phyloP scores from a whole-genome alignment of 1,140 invertebrate species.

The Brachionus plicatilis region DNA sequence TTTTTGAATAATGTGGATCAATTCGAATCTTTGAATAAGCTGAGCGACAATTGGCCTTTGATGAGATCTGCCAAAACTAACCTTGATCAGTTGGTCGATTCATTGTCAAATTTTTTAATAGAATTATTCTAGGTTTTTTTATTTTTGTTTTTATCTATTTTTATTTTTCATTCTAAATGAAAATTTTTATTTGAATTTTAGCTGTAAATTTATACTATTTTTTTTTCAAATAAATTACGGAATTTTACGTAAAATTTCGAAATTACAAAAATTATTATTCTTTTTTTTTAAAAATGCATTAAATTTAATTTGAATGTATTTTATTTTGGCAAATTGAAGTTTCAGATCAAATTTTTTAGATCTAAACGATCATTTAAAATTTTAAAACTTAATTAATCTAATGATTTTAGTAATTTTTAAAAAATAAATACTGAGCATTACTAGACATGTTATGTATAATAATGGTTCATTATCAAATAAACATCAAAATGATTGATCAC shows the following conservation, averaged over 20 bases:
- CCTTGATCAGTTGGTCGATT: neutral
- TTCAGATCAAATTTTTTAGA: no score
- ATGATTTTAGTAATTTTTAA: no score
- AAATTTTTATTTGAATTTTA: neutral
- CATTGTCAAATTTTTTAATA: neutral
- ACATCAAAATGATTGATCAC: no score
- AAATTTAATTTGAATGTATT: no score
- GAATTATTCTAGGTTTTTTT: neutral
- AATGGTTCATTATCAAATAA: no score
- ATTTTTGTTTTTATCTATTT: neutral
- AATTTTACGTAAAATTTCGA: neutral
- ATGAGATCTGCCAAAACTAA: neutral
- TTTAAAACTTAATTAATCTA: no score
- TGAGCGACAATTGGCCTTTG: neutral
- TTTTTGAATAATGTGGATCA: neutral
- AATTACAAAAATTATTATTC: neutral
- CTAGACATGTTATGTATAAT: no score
- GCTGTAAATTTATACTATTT: neutral
- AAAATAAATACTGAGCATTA: no score
- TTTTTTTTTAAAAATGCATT: no score
- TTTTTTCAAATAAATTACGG: neutral
- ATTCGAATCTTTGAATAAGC: neutral
- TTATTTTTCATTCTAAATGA: neutral
- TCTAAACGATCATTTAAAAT: no score
- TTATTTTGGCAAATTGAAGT: no score